Percentiles rank a stretch among this genome's conserved stretches.
Conservation (phyloP, 1,140 invertebrate genomes). For the Lepidurus packardi region DNA sequence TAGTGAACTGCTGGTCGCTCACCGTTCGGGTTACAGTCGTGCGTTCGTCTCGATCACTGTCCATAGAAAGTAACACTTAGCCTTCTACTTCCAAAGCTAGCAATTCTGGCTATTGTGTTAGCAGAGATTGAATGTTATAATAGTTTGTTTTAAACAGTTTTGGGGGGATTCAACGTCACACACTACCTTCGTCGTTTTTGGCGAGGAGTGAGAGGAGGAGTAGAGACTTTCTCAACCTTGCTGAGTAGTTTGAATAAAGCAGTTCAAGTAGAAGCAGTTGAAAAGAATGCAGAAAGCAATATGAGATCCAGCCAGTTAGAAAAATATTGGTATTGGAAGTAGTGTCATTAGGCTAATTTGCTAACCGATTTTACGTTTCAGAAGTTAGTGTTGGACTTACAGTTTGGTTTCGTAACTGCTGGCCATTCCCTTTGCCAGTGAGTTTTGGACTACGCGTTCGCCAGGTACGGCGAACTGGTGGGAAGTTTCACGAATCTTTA, state of each 20-base stretch:
- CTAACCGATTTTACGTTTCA: not conserved
- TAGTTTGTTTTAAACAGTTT: not conserved
- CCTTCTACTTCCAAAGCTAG: not conserved
- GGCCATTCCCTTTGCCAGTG: conserved; percentile 76
- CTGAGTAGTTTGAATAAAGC: not conserved
- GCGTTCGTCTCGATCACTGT: not conserved
- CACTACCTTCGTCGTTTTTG: conserved; percentile 12
- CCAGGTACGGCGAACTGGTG: conserved; percentile 80
- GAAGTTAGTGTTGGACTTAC: conserved; percentile 47
- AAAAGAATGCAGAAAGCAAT: not conserved
- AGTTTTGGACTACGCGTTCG: conserved; percentile 67
- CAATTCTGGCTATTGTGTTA: not conserved
- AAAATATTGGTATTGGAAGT: too few species aligned
- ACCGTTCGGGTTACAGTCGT: not conserved
- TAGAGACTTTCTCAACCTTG: not conserved
- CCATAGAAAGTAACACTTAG: not conserved
- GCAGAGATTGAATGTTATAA: not conserved
- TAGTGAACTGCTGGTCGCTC: conserved; percentile 27
- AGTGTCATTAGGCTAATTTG: not conserved
- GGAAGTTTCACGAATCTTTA: conserved; percentile 62
- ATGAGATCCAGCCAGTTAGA: not conserved
- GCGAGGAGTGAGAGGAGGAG: not conserved
- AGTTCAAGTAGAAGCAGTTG: not conserved
- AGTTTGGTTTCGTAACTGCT: conserved; percentile 73
- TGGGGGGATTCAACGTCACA: not conserved